Evolutionary conservation across 1,140 invertebrate genomes (phyloP), one percentile per base, ranked within the genome.

Genomic region (Zaprionus gabonicus): DNA sequence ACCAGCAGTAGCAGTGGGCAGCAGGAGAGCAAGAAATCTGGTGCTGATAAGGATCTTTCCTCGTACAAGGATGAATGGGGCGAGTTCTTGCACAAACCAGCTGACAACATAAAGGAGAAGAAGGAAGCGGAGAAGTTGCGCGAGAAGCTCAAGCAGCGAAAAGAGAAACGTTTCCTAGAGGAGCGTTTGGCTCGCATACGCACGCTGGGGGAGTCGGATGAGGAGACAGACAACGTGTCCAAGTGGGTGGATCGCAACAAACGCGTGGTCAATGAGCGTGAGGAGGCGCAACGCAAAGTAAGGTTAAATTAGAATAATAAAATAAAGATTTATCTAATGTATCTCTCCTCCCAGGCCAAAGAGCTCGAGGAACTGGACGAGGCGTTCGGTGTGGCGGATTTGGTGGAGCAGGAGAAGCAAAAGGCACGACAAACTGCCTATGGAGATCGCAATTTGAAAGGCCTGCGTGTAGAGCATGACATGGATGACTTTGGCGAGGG

Each of bases 361-460:
- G 95, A 97, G 94, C 93, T 99, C 76, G 98, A 99, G 93, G 98
- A 99, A 93, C 95, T 99, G 93, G 99, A 99, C 94, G 96, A 96
- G 91, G 98, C 98, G 90, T 99, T 99, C 95, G 98, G 98, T 36
- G 95, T 99, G 66, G 95, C 95, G 9, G 96, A 96, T 76, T 93
- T 99, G 12, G 94, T 99, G 4, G 96, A 97, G 76, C 95, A 97
- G 79, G 97, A 98, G 90, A 95, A 96, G 68, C 92, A 94, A 60
- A 94, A 94, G 73, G 94, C 95, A 28, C 95, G 95, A 71, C 94
- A 93, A 27, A 93, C 93, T 46, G 94, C 95, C 12, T 98, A 98
- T 91, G 94, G 94, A 3, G 94, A 94, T 56, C 94, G 93, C 64
- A 94, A 98, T 93, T 94, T 99, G 23, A 95, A 94, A 87, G 99